A percentile compares a stretch with the other conserved stretches of the same genome.
Evolutionary conservation across 2,797 vertebrate species (phyloP).

Genomic region (Rhinophrynus dorsalis): DNA sequence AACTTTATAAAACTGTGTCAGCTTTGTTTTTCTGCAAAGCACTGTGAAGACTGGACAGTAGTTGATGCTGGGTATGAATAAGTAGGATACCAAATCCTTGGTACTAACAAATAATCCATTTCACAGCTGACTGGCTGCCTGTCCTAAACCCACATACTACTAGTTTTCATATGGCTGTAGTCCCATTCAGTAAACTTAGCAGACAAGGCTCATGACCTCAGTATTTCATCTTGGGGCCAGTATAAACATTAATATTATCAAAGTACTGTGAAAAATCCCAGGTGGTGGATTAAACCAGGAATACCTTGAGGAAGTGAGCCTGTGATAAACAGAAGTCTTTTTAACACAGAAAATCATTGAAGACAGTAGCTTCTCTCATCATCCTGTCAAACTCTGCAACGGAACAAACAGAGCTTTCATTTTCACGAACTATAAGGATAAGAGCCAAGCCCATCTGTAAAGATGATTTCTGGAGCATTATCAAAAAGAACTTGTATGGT

Average conservation of each 20-base stretch:
- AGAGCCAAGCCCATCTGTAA: background rate
- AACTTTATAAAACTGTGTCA: no score
- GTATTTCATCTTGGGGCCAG: slow-evolving; percentile 64
- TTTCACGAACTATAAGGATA: slow-evolving; percentile 57
- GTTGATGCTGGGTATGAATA: no score
- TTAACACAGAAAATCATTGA: slow-evolving; percentile 68
- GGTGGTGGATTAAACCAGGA: slow-evolving; percentile 73
- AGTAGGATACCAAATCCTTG: no score
- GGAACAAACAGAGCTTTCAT: slow-evolving; percentile 76
- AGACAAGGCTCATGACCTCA: slow-evolving; percentile 39
- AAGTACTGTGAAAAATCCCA: slow-evolving; percentile 78
- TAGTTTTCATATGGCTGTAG: no score
- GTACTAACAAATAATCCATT: no score
- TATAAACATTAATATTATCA: slow-evolving; percentile 84
- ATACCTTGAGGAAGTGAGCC: slow-evolving; percentile 70
- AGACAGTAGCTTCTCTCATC: slow-evolving; percentile 78
- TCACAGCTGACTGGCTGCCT: no score
- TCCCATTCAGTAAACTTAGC: background rate
- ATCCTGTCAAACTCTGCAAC: slow-evolving; percentile 74
- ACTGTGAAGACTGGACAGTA: no score
- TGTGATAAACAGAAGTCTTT: slow-evolving; percentile 67
- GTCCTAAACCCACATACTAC: no score
- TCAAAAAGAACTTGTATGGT: slow-evolving; percentile 49
- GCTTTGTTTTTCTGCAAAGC: no score
- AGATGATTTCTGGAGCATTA: slow-evolving; percentile 56